Percentiles rank a stretch among this genome's conserved stretches.
Evolutionary conservation across 2,113 vertebrate species (phyloP).

Genomic region (Hirundichthys speculiger): DNA sequence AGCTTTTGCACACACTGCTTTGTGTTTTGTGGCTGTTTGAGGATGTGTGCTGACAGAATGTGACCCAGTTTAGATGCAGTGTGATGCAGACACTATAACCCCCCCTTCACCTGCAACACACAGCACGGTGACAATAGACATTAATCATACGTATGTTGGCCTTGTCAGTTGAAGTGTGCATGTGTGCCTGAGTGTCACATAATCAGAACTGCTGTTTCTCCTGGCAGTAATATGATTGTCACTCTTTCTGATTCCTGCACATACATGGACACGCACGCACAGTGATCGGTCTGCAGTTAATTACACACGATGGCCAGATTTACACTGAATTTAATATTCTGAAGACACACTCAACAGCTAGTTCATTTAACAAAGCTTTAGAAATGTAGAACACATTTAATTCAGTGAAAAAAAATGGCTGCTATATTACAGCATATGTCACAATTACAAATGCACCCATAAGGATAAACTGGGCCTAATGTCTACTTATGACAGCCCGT

Average conservation of each 20-base stretch:
- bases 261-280: not conserved
- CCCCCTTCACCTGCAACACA: conserved; percentile 48
- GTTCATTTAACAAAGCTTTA: conserved; percentile 35
- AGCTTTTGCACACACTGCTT: not conserved
- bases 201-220: conserved; percentile 19
- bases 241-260: not conserved
- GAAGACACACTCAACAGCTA: conserved; percentile 4
- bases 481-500: conserved; percentile 41
- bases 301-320: conserved; percentile 45
- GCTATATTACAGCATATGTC: conserved; percentile 31
- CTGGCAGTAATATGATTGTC: conserved; percentile 39
- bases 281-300: conserved; percentile 24
- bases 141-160: conserved; percentile 22
- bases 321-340: conserved; percentile 47
- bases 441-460: conserved; percentile 17
- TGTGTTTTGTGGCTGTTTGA: conserved; percentile 6
- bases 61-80: conserved; percentile 50
- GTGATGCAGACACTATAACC: conserved; percentile 32
- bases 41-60: not conserved
- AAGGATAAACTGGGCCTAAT: conserved; percentile 40
- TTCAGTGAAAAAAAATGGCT: conserved; percentile 25
- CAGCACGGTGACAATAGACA: conserved; percentile 18
- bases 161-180: conserved; percentile 15
- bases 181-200: conserved; percentile 15
- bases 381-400: conserved; percentile 31